Percentiles rank a stretch among this genome's conserved stretches.
These are phyloP conservation scores for Esox lucius DNA, from an alignment of 2,797 vertebrate genomes.

Conservation along the genomic window DNA sequence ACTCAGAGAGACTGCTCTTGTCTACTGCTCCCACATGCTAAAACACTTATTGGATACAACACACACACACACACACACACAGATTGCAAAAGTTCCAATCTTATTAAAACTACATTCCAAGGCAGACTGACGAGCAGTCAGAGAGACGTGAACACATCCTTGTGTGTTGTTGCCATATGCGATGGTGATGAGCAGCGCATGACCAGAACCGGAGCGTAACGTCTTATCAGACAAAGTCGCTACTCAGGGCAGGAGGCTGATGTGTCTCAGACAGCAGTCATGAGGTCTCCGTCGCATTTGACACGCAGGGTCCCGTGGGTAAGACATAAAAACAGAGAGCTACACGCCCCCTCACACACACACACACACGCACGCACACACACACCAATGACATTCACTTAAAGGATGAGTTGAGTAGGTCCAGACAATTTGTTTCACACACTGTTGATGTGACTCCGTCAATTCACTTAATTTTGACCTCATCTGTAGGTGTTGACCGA, in stretches of 20 bases:
- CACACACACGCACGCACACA: background rate
- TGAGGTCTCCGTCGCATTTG: constrained; percentile 65
- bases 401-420: background rate
- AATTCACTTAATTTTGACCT: background rate
- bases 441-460: background rate
- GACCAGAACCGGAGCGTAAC: constrained; percentile 69
- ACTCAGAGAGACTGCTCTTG: constrained; percentile 48
- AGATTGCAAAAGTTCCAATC: constrained; percentile 1
- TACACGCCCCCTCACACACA: background rate
- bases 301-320: constrained; percentile 69
- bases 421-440: background rate
- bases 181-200: constrained; percentile 63
- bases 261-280: constrained; percentile 55
- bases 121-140: constrained; percentile 32
- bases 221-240: constrained; percentile 70
- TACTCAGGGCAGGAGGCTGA: constrained; percentile 44
- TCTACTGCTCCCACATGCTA: constrained; percentile 38
- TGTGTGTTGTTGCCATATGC: constrained; percentile 56
- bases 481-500: background rate
- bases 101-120: background rate
- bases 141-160: constrained; percentile 30
- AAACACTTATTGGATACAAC: constrained; percentile 28
- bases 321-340: constrained; percentile 7
- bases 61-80: constrained; percentile 6
- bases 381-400: background rate